Conservation (phyloP, 2,113 vertebrate species). For the Erythrocercus mccallii region DNA sequence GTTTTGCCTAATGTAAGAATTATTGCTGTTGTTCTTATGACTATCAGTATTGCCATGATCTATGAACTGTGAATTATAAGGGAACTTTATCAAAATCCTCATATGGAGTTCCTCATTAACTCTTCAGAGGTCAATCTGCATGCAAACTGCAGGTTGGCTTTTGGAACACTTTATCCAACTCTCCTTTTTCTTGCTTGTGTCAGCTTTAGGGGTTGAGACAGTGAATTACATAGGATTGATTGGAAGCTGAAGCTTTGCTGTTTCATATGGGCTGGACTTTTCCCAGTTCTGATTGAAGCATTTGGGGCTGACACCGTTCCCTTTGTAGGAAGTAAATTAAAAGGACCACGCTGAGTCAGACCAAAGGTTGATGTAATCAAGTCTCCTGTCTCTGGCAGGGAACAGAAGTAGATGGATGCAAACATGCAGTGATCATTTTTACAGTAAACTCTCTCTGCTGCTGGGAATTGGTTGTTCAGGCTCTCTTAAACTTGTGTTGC, state of each 20-base stretch:
- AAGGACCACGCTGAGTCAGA: neutral
- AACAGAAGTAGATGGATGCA: constrained; percentile 6
- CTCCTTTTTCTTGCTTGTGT: neutral
- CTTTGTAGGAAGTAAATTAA: neutral
- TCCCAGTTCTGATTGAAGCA: neutral
- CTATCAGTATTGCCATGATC: neutral
- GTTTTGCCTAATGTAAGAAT: neutral
- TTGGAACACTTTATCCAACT: neutral
- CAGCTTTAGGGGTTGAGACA: neutral
- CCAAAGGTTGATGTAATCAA: neutral
- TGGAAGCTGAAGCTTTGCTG: neutral
- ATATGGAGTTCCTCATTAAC: neutral
- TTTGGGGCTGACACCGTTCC: neutral
- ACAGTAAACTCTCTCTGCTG: neutral
- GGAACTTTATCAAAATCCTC: neutral
- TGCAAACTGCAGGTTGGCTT: neutral
- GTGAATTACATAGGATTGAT: neutral
- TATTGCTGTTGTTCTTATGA: neutral
- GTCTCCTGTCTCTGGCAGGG: neutral
- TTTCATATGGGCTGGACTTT: neutral
- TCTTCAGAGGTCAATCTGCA: neutral
- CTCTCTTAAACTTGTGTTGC: neutral
- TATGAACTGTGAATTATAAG: neutral
- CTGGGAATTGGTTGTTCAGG: neutral
- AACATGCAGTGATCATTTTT: neutral